phyloP scores from a whole-genome alignment of 2,888 invertebrate genomes.

The Dichetophora obliterata region DNA sequence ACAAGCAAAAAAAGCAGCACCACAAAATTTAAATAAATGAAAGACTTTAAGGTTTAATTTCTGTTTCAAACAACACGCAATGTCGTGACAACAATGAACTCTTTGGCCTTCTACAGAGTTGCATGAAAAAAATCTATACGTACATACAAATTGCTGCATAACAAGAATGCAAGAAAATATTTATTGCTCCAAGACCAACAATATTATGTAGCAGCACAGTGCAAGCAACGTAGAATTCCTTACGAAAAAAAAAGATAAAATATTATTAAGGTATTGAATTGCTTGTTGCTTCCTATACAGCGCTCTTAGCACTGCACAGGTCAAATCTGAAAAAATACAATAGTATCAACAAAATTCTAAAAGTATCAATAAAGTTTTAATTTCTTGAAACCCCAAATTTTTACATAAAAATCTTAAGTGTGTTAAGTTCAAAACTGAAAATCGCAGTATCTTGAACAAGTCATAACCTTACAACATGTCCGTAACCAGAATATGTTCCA shows the following conservation, averaged over 20 bases:
- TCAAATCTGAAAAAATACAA: too few species aligned
- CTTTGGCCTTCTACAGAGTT: slow-evolving; percentile 50
- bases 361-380: too few species aligned
- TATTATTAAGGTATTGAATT: neutral
- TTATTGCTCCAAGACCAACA: too few species aligned
- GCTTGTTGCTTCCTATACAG: neutral
- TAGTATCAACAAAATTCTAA: too few species aligned
- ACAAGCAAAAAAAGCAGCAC: slow-evolving; percentile 5
- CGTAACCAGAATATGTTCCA: too few species aligned
- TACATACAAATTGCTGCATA: neutral
- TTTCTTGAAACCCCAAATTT: too few species aligned
- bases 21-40: neutral
- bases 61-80: slow-evolving; percentile 1
- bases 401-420: too few species aligned
- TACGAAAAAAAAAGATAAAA: neutral
- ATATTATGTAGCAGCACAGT: too few species aligned
- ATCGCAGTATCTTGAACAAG: too few species aligned
- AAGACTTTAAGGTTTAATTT: neutral
- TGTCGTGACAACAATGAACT: slow-evolving; percentile 53
- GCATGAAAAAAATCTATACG: neutral
- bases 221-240: neutral
- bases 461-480: too few species aligned
- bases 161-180: neutral
- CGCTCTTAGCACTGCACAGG: neutral
- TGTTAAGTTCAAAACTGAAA: too few species aligned